Conservation (phyloP, 1,140 invertebrate genomes). For the Meloidogyne chitwoodi region DNA sequence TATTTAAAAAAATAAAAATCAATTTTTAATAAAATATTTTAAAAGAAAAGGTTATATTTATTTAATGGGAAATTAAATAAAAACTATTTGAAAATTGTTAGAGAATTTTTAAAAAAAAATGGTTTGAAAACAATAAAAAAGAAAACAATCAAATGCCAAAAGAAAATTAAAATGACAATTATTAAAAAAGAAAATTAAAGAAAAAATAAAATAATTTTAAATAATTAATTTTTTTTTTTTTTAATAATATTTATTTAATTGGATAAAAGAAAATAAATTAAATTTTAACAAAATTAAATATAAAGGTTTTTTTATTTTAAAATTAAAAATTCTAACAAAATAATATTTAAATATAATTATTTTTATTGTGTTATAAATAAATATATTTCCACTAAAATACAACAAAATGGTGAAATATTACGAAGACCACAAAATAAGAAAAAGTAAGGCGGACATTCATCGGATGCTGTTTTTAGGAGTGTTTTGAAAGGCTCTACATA, state of each 20-base stretch:
- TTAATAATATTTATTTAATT: no score
- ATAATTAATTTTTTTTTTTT: not conserved
- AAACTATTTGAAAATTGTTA: not conserved
- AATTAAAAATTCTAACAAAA: no score
- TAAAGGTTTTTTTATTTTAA: no score
- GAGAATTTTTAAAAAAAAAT: not conserved
- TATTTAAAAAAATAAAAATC: not conserved
- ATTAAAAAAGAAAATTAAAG: no score
- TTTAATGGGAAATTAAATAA: no score
- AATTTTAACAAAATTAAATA: no score
- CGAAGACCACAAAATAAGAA: not conserved
- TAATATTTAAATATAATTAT: no score
- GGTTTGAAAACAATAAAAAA: not conserved
- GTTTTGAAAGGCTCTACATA: not conserved
- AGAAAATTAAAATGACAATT: not conserved
- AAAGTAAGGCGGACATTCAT: not conserved
- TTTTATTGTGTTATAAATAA: no score
- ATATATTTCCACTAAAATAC: no score
- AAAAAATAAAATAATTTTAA: not conserved
- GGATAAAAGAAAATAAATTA: no score
- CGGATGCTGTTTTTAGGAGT: not conserved
- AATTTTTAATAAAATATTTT: not conserved
- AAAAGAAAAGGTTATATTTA: not conserved
- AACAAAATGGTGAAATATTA: not conserved
- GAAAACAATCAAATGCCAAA: not conserved